Conservation (phyloP, 2,113 vertebrate species). For the Campylomormyrus numenius region DNA sequence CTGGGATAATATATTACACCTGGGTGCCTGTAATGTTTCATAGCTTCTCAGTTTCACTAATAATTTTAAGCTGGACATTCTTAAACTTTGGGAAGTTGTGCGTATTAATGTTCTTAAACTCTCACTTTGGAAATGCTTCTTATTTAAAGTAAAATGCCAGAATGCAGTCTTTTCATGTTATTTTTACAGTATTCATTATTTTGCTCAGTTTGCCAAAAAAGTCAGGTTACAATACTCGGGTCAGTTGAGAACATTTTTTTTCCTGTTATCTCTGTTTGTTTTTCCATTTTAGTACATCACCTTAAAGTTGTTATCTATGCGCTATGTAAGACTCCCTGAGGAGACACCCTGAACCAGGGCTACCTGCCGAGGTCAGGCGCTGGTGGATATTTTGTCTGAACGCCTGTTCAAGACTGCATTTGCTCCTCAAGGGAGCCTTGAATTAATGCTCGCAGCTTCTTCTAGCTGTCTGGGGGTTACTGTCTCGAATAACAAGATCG, state of each 20-base stretch:
- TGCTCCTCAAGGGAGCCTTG: slow-evolving; percentile 16
- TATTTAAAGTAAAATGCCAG: background rate
- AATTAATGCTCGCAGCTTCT: slow-evolving; percentile 19
- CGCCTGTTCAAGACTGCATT: slow-evolving; percentile 19
- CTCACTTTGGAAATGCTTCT: background rate
- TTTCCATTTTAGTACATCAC: background rate
- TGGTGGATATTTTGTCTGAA: slow-evolving; percentile 28
- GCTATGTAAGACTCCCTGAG: background rate
- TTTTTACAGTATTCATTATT: background rate
- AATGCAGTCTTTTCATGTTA: background rate
- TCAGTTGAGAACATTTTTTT: background rate
- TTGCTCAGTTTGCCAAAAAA: background rate
- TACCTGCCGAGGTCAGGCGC: slow-evolving; percentile 13
- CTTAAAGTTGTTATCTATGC: slow-evolving; percentile 12
- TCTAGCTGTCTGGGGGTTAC: slow-evolving; percentile 8
- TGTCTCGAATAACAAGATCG: slow-evolving; percentile 4
- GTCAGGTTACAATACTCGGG: background rate
- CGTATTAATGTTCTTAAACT: background rate
- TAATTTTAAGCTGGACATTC: background rate
- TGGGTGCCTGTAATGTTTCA: background rate
- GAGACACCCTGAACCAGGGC: background rate
- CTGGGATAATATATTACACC: background rate
- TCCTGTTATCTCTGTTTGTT: background rate
- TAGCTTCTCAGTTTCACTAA: background rate
- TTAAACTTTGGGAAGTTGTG: background rate